Percentiles rank a stretch among this genome's conserved stretches.
phyloP scores from a whole-genome alignment of 2,113 vertebrate genomes.

The Uropsilus gracilis region DNA sequence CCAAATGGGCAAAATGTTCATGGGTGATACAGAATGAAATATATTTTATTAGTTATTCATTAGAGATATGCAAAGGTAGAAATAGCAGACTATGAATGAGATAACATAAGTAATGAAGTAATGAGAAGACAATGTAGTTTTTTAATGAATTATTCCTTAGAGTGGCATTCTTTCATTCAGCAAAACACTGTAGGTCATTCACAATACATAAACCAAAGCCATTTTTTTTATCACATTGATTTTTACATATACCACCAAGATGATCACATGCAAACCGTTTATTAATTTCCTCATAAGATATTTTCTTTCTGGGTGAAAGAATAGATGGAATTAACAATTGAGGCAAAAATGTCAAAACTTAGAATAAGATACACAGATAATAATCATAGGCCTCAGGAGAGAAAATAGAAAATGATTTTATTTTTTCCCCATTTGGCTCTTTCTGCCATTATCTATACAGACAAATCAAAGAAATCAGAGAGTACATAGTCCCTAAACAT shows the following conservation, averaged over 20 bases:
- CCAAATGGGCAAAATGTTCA: not conserved
- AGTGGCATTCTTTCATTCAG: not conserved
- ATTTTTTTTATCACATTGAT: not conserved
- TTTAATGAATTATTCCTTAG: not conserved
- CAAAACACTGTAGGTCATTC: not conserved
- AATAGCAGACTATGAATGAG: not conserved
- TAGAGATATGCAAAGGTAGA: not conserved
- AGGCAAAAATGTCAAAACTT: not conserved
- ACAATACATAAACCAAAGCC: not conserved
- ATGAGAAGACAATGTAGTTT: not conserved
- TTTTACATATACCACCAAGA: not conserved
- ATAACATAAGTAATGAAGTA: not conserved
- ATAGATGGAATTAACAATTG: not conserved
- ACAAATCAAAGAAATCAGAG: not conserved
- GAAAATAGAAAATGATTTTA: not conserved
- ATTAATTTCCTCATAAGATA: accelerated
- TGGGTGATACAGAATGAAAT: not conserved
- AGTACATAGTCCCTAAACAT: not conserved
- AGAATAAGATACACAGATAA: not conserved
- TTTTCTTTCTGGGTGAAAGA: not conserved
- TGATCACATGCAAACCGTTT: not conserved
- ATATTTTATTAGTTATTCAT: not conserved
- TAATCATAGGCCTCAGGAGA: not conserved
- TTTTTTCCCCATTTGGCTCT: not conserved
- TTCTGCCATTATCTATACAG: not conserved